phyloP scores from a whole-genome alignment of 2,888 invertebrate species.

The Hemicrepidius hirtus region DNA sequence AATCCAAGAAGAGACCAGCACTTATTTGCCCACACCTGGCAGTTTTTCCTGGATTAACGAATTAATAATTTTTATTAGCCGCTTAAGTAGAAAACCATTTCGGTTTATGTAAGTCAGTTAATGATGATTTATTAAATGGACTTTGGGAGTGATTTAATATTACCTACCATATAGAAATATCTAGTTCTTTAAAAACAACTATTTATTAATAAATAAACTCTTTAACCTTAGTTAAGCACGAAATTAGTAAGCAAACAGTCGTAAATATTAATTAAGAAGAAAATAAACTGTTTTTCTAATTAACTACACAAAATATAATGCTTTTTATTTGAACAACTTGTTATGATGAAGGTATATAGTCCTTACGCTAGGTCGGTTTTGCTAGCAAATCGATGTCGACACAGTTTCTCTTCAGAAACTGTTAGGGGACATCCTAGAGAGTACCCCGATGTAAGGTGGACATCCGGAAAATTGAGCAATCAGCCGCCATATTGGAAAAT shows the following conservation, averaged over 20 bases:
- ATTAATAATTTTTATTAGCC: conserved; percentile 18
- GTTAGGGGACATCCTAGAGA: too few species aligned
- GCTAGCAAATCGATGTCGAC: too few species aligned
- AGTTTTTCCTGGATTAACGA: conserved; percentile 16
- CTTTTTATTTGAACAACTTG: too few species aligned
- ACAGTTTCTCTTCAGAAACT: too few species aligned
- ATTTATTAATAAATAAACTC: too few species aligned
- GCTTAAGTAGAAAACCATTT: conserved; percentile 3
- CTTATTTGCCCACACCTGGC: neutral
- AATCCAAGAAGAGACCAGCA: neutral
- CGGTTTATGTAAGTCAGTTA: conserved; percentile 19
- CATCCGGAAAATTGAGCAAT: too few species aligned
- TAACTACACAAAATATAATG: conserved; percentile 2
- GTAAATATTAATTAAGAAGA: neutral
- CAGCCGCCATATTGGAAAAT: too few species aligned
- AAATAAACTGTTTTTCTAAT: conserved; percentile 3
- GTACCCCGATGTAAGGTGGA: too few species aligned
- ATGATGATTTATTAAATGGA: conserved; percentile 37
- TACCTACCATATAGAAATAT: neutral
- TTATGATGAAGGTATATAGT: too few species aligned
- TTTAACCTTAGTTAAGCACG: neutral
- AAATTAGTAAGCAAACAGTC: neutral
- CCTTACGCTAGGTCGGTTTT: too few species aligned
- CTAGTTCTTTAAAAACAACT: too few species aligned
- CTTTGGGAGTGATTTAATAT: conserved; percentile 4